Percentiles rank a stretch among this genome's conserved stretches.
Evolutionary conservation across 1,140 invertebrate species (phyloP).

Genomic region (Lineus longissimus): DNA sequence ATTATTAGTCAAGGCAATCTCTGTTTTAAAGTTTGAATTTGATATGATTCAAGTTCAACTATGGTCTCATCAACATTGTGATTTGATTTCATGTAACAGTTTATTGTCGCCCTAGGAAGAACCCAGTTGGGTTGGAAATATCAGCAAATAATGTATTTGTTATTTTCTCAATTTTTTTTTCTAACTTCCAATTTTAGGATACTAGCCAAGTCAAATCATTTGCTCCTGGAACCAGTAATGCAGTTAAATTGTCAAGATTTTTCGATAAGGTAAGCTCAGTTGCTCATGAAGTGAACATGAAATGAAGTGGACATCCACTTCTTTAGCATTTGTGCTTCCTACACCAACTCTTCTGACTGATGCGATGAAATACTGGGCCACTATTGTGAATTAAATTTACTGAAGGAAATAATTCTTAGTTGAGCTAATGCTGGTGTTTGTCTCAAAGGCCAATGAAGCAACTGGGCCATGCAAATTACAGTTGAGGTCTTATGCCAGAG

Average conservation of each 20-base stretch:
- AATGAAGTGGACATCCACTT: background rate
- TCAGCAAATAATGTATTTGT: background rate
- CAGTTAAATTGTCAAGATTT: constrained; percentile 87
- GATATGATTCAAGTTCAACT: background rate
- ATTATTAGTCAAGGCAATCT: too few species aligned
- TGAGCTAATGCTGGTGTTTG: background rate
- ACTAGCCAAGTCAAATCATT: constrained; percentile 69
- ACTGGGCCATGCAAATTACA: too few species aligned
- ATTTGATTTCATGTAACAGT: too few species aligned
- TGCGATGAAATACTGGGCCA: too few species aligned
- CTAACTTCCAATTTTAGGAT: constrained; percentile 57
- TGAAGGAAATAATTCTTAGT: background rate
- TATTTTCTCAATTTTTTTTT: constrained; percentile 22
- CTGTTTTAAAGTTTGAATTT: too few species aligned
- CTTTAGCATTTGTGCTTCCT: too few species aligned
- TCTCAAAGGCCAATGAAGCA: too few species aligned
- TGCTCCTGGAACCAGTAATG: constrained; percentile 85
- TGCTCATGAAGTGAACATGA: background rate
- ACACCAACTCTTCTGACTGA: too few species aligned
- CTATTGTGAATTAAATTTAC: too few species aligned
- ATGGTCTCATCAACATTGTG: background rate
- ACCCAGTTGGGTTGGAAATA: background rate
- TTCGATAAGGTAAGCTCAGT: constrained; percentile 76
- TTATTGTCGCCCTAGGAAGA: background rate
- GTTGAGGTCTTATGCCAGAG: too few species aligned